Conservation (phyloP, 37 sponge, comb jelly and placozoan genomes). For the Diacarnus erythraeanus region DNA sequence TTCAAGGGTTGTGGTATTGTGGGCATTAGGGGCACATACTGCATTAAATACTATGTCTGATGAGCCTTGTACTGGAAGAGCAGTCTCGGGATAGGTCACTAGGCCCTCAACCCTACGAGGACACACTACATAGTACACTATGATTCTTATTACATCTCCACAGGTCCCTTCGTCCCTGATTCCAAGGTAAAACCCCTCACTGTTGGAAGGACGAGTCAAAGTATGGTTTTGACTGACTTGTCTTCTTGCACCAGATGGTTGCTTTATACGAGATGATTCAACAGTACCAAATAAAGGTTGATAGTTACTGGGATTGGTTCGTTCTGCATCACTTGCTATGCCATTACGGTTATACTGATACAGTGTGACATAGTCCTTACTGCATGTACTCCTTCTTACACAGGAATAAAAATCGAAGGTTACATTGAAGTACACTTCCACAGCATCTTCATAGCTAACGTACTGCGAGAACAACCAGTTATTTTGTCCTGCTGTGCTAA, state of each 20-base stretch:
- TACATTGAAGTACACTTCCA: background rate
- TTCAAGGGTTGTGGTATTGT: background rate
- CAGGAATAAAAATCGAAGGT: background rate
- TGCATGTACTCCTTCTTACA: background rate
- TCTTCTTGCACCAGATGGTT: background rate
- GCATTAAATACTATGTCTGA: background rate
- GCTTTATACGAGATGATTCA: background rate
- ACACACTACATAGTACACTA: constrained; percentile 1
- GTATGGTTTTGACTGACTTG: background rate
- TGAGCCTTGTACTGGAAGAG: background rate
- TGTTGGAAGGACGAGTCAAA: background rate
- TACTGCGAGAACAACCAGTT: constrained; percentile 11
- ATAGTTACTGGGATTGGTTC: background rate
- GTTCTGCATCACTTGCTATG: background rate
- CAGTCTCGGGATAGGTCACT: background rate
- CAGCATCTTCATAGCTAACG: background rate
- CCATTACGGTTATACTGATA: background rate
- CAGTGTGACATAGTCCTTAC: background rate
- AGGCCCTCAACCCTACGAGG: background rate
- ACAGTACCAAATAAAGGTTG: background rate
- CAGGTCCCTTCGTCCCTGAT: background rate
- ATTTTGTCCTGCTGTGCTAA: background rate
- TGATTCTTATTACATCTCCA: background rate
- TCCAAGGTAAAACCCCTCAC: constrained; percentile 2
- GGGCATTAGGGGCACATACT: background rate